A percentile compares a stretch with the other conserved stretches of the same genome.
Conservation (phyloP, 2,888 invertebrate species). For the Aleiodes leptofemur region DNA sequence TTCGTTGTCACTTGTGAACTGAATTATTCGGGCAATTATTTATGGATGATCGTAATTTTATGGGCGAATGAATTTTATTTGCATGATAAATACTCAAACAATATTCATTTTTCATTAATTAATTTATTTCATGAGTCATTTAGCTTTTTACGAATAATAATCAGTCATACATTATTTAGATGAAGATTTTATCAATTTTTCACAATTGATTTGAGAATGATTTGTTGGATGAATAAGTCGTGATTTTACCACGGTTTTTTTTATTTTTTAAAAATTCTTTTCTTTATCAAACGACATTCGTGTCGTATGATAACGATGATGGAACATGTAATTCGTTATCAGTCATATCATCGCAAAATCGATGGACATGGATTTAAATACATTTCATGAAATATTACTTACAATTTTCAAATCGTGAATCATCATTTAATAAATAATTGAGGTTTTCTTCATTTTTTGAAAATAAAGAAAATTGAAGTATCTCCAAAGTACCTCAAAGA, state of each 20-base stretch:
- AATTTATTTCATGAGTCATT: conserved; percentile 1
- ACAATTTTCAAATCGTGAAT: too few relatives aligned
- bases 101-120: conserved; percentile 6
- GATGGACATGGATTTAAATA: too few relatives aligned
- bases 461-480: too few relatives aligned
- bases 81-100: not conserved
- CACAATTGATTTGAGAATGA: too few relatives aligned
- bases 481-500: too few relatives aligned
- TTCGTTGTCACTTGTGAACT: conserved; percentile 16
- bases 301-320: not conserved
- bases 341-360: not conserved
- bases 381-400: too few relatives aligned
- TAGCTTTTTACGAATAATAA: too few relatives aligned
- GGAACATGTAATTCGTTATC: conserved; percentile 7
- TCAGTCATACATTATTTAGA: too few relatives aligned
- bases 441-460: too few relatives aligned
- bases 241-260: not conserved
- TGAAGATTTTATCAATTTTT: too few relatives aligned
- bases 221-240: not conserved
- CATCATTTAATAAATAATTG: too few relatives aligned
- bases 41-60: conserved; percentile 30
- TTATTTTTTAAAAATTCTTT: not conserved
- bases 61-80: conserved; percentile 8
- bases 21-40: conserved; percentile 31
- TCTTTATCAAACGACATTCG: conserved; percentile 5